Evolutionary conservation across 2,113 vertebrate species (phyloP), one percentile per base, ranked within the genome.

Genomic region (Chitala chitala): DNA sequence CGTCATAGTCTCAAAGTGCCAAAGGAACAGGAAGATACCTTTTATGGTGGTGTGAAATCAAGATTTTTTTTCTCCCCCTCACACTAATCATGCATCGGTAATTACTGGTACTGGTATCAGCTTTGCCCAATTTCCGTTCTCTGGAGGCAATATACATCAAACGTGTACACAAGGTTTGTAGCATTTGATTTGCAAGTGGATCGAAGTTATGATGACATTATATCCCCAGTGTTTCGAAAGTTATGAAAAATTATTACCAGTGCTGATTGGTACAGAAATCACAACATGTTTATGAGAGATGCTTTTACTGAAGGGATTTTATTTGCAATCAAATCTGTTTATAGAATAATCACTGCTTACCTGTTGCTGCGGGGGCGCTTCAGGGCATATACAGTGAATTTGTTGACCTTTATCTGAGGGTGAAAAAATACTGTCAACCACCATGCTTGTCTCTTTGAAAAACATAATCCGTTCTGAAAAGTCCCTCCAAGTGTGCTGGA

Each of bases 381-480:
- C 29, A 10, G 20, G 15, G 26, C 5, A 56, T 22, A 31, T 2
- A 4, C 78, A 53, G 61, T 83, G 31, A 81, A 84, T 46, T 80
- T 82, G 81, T 82, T 90, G 87, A 91, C 89, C 89, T 90, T 90
- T 90, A 90, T 92, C 89, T 88, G 64, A 81, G 59, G 87, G 79
- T 87, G 84, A 84, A 87, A 89, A 88, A 91, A 86, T 78, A 79
- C 86, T 85, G 68, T 76, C 85, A 86, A 89, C 89, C 89, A 89
- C 87, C 87, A 90, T 85, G 89, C 82, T 90, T 92, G 89, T 91
- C 90, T 90, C 86, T 90, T 92, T 86, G 80, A 82, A 89, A 88
- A 87, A 78, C 80, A 83, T 92, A 92, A 92, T 92, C 89, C 90
- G 65, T 72, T 83, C 82, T 90, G 89, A 92, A 91, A 91, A 90